Percentiles rank a stretch among this genome's conserved stretches.
These are phyloP conservation scores for Phoeniculus purpureus DNA, from an alignment of 2,797 vertebrate species.

Conservation along the genomic window DNA sequence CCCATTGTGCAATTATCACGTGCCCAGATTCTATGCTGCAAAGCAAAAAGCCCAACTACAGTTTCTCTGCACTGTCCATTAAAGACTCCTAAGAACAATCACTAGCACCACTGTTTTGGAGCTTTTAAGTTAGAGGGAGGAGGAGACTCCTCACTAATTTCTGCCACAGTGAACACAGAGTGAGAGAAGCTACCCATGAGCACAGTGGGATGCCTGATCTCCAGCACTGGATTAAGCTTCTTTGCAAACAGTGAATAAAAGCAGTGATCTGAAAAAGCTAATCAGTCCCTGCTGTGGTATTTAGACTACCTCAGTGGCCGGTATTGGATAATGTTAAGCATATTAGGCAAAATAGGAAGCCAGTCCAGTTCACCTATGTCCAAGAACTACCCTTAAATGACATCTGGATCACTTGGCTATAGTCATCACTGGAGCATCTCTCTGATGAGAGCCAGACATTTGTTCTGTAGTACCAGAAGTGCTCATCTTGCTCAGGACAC, in stretches of 20 bases:
- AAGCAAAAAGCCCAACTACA: not conserved
- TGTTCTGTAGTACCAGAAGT: not conserved
- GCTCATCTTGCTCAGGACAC: not conserved
- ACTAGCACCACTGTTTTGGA: constrained; percentile 45
- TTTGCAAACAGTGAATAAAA: constrained; percentile 81
- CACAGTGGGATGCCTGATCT: constrained; percentile 77
- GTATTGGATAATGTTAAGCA: constrained; percentile 79
- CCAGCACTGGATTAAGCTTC: constrained; percentile 80
- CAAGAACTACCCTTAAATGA: constrained; percentile 4
- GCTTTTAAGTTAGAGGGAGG: constrained; percentile 55
- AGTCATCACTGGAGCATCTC: not conserved
- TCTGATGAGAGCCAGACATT: not conserved
- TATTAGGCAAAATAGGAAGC: constrained; percentile 74
- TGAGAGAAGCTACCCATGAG: constrained; percentile 68
- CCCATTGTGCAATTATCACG: not conserved
- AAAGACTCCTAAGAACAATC: constrained; percentile 9
- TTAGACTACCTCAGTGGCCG: constrained; percentile 74
- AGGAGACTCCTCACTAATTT: constrained; percentile 72
- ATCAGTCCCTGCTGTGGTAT: constrained; percentile 83
- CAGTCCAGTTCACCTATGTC: constrained; percentile 12
- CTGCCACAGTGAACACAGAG: constrained; percentile 72
- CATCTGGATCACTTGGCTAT: not conserved
- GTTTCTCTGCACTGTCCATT: not conserved
- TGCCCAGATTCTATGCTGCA: not conserved
- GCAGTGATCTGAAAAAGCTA: constrained; percentile 83